Conservation (phyloP, 2,797 vertebrate genomes). For the Pangasius djambal region DNA sequence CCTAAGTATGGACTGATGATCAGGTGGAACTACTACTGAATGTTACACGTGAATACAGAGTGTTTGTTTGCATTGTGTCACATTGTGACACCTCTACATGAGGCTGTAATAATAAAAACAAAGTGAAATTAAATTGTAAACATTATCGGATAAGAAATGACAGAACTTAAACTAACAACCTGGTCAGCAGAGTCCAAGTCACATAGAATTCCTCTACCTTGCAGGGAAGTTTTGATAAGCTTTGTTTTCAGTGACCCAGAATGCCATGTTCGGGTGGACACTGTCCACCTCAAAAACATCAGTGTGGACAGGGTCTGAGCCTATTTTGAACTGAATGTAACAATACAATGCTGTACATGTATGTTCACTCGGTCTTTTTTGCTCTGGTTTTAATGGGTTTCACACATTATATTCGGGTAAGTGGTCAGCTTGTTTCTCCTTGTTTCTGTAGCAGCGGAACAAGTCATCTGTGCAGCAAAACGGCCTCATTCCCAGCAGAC, state of each 20-base stretch:
- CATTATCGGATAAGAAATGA: neutral
- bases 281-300: neutral
- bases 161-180: neutral
- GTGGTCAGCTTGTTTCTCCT: conserved; percentile 11
- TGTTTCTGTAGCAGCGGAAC: neutral
- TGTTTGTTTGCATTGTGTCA: neutral
- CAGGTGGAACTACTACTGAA: neutral
- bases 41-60: neutral
- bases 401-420: conserved; percentile 10
- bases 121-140: neutral
- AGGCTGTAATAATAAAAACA: neutral
- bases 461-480: conserved; percentile 48
- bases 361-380: neutral
- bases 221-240: neutral
- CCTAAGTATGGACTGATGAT: neutral
- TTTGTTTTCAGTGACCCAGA: neutral
- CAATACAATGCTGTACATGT: neutral
- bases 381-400: conserved; percentile 10
- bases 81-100: neutral
- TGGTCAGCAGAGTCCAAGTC: neutral
- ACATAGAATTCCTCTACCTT: neutral
- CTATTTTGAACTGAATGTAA: neutral
- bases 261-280: neutral
- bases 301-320: neutral
- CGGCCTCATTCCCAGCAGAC: conserved; percentile 75